phyloP scores from a whole-genome alignment of 2,888 invertebrate species.

The Bembecia ichneumoniformis region DNA sequence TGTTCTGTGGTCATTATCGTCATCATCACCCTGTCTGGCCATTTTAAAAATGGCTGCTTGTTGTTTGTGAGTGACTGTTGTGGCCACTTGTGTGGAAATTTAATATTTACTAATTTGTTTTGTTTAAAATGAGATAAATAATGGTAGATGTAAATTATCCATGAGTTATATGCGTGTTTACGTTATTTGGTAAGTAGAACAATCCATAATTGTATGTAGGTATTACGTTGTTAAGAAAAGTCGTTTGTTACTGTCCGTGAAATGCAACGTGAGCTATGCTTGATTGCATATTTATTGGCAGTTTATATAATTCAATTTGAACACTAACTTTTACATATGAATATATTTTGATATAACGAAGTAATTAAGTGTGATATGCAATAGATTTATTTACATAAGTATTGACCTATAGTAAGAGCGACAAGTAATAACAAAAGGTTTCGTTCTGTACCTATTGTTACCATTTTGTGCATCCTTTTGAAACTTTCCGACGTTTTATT shows the following conservation, averaged over 20 bases:
- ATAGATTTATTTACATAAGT: constrained; percentile 24
- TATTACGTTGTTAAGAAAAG: constrained; percentile 3
- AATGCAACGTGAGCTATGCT: constrained; percentile 54
- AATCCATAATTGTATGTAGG: no score
- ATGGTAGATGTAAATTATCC: constrained; percentile 29
- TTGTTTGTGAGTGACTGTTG: constrained; percentile 57
- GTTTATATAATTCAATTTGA: no score
- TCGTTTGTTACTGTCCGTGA: constrained; percentile 24
- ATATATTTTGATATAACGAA: no score
- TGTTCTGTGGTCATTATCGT: no score
- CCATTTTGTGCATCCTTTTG: no score
- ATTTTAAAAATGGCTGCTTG: constrained; percentile 61
- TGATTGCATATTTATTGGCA: constrained; percentile 1
- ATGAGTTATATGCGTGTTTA: constrained; percentile 26
- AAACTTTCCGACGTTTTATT: no score
- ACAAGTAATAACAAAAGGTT: constrained; percentile 37
- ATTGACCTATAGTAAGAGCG: constrained; percentile 32
- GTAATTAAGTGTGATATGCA: background rate
- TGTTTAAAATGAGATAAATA: constrained; percentile 42
- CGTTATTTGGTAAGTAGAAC: constrained; percentile 39
- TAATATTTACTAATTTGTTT: constrained; percentile 53
- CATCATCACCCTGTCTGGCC: no score
- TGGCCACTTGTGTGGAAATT: constrained; percentile 61
- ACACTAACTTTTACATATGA: no score
- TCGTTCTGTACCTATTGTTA: constrained; percentile 18